Base-by-base conservation (phyloP, 1,140 invertebrate species). In the Trichonephila clavata region DNA sequence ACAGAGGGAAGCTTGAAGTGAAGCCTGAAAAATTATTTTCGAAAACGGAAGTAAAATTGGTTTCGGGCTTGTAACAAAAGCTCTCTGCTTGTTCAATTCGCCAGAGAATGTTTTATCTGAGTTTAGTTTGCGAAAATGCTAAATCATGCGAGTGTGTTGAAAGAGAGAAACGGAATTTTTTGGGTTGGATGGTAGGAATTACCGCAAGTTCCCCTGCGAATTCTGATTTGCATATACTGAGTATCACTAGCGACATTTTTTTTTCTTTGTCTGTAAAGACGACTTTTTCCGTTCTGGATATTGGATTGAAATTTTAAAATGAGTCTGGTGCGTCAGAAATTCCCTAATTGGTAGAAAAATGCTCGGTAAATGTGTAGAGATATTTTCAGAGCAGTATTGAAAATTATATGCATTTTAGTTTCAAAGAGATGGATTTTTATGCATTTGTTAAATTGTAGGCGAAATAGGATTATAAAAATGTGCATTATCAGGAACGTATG, bases 1-100 rank as follows among this genome's bases (percentile, higher is more conserved):
- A 50, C 21, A 83, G 39, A 83, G 24, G 21, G 20, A 84, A 32
- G 50, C 21, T 59, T 32, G 71, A 77, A 77, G 16, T 39, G 24
- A 32, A 77, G 71, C 71, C n/a, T 59, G 50, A 59, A 84, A 84
- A 84, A 84, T 59, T 57, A 84, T 59, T 84, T 39, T 18, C 83
- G 21, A 32, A 84, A 84, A 59, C 18, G 83, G 83, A 59, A 84
- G 57, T 27, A 59, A 84, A 84, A 84, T 84, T 84, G 57, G 83
- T 84, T 39, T 84, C 21, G 83, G 57, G 50, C n/a, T 60, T 59
- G 57, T 43, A 50, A 10, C 83, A 77, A 77, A 16, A 77, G 27
- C 32, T 68, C 71, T 77, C 32, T 77, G 65, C 71, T 77, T 77
- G 71, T 39, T 39, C 71, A 77, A 77, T 77, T 84, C 83, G n/a